Base-by-base conservation (phyloP, 1,140 invertebrate species). In the Oryctes rhinoceros region DNA sequence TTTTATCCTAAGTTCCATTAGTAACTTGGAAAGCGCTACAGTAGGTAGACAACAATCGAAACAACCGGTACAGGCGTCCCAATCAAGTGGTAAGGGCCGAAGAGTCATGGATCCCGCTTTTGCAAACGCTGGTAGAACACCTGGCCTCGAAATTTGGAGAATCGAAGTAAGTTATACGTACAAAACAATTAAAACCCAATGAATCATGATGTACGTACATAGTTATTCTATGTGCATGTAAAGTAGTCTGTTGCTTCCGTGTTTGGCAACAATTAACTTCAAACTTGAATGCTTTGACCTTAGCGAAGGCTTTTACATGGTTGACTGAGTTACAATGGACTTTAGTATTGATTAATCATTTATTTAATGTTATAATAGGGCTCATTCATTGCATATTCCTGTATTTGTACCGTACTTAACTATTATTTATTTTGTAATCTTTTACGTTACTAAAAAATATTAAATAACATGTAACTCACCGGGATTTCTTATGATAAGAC, bases 101-200 rank as follows among this genome's bases (percentile, higher is more conserved):
- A 15, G 86, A 82, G 82, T 89, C 20, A 90, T 90, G 89, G 90
- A 92, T 83, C 89, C 91, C 71, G 91, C 91, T 0, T 93, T 93
- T 83, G 90, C 88, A 20, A 90, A 91, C 82, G 92, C 92, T 15
- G 93, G 93, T 5, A 88, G 88, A 77, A 85, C 88, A 49, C 89
- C 91, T 6, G 93, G 92, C 1, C 82, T 94, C 0, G 91, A 93
- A 84, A 90, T 93, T 48, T 94, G 92, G 92, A 90, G 93, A 83
- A 91, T 94, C 62, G 90, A 94, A 89, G 93, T 93, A 86, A 83
- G 65, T 53, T 15, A 11, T 4, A 0, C 49, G 4, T 80, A 13
- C n/a, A 15, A 48, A 9, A 48, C 47, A 15, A 10, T 48, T 48
- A 48, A n/a, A 78, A 48, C 13, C 7, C 7, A 10, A 48, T 18